phyloP scores from a whole-genome alignment of 2,888 invertebrate genomes.

The Drosophila stalkeri region DNA sequence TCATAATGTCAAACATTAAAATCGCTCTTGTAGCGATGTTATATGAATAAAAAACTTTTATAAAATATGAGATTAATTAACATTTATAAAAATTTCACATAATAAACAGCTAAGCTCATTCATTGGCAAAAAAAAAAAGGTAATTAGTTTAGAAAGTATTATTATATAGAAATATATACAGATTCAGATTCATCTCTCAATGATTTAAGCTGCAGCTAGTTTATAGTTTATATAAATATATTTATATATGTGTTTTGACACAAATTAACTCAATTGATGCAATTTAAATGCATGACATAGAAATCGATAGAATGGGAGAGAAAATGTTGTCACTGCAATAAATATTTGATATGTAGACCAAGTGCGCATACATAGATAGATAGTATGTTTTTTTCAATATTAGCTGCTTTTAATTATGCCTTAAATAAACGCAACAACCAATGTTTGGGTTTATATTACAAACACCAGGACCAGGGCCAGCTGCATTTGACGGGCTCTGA shows the following conservation, averaged over 20 bases:
- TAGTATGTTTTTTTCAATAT: slow-evolving; percentile 22
- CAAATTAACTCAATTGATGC: slow-evolving; percentile 22
- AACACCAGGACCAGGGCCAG: slow-evolving; percentile 40
- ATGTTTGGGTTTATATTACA: slow-evolving; percentile 44
- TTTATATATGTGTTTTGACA: background rate
- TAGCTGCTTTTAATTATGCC: slow-evolving; percentile 65
- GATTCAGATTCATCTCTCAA: background rate
- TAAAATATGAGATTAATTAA: background rate
- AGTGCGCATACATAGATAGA: background rate
- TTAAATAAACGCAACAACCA: slow-evolving; percentile 54
- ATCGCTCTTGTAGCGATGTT: too few relatives aligned
- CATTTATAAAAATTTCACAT: background rate
- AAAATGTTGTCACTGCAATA: slow-evolving; percentile 7
- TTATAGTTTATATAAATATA: background rate
- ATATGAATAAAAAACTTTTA: background rate
- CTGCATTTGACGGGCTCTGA: slow-evolving; percentile 48
- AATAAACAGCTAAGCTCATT: background rate
- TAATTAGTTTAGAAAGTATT: too few relatives aligned
- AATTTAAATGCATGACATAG: background rate
- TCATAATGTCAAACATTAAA: background rate
- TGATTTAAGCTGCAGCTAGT: background rate
- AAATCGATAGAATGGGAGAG: background rate
- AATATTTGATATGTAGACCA: slow-evolving; percentile 41
- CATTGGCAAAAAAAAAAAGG: too few relatives aligned
- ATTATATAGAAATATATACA: too few relatives aligned